These are phyloP conservation scores for Pelecanus crispus DNA, from an alignment of 2,113 vertebrate genomes.

Conservation along the genomic window DNA sequence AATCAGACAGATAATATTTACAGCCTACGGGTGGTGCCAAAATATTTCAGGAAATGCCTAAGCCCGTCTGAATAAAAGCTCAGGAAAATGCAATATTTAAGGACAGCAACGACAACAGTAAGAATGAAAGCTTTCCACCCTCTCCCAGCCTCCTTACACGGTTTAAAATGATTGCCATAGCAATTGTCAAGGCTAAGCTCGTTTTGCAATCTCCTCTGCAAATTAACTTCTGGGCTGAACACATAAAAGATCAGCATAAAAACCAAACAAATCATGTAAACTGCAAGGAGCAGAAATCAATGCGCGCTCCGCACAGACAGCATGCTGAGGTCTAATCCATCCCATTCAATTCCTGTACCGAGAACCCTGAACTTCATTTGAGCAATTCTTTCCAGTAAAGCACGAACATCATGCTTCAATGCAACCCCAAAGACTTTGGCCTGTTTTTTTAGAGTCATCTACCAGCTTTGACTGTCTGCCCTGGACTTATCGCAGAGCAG, in stretches of 20 bases:
- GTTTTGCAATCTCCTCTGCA: slow-evolving; percentile 12
- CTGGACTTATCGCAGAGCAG: background rate
- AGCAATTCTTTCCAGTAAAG: background rate
- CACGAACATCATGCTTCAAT: background rate
- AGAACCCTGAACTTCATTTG: background rate
- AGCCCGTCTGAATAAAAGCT: slow-evolving; percentile 39
- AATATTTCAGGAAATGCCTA: slow-evolving; percentile 61
- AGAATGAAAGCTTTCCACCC: slow-evolving; percentile 28
- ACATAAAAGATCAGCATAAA: background rate
- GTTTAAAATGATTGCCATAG: slow-evolving; percentile 28
- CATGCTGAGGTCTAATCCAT: background rate
- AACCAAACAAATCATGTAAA: background rate
- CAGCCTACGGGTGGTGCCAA: slow-evolving; percentile 24
- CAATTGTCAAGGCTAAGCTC: slow-evolving; percentile 17
- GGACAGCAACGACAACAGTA: background rate
- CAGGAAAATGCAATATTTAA: slow-evolving; percentile 41
- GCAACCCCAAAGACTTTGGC: background rate
- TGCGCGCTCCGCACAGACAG: accelerated
- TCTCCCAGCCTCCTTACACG: background rate
- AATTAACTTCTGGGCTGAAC: slow-evolving; percentile 12
- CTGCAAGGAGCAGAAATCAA: background rate
- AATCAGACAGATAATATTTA: slow-evolving; percentile 59
- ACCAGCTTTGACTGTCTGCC: background rate
- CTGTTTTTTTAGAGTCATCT: background rate
- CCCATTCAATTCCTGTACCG: background rate